Percentiles rank a stretch among this genome's conserved stretches.
phyloP scores from a whole-genome alignment of 2,113 vertebrate species.

The Theristicus caerulescens region DNA sequence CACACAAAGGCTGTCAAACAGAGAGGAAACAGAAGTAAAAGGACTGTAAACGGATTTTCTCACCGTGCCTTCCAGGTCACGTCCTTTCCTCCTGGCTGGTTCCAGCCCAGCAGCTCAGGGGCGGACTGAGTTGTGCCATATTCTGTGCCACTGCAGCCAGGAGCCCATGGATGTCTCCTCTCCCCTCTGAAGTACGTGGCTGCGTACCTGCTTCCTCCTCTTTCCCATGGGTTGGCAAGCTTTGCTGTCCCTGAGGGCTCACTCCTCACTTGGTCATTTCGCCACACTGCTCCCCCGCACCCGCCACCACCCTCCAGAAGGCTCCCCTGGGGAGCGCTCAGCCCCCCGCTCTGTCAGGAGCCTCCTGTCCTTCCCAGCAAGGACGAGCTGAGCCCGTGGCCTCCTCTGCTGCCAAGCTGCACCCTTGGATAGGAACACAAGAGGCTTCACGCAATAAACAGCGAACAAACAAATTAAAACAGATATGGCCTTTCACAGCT shows the following conservation, averaged over 20 bases:
- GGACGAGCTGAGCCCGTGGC: rapidly evolving
- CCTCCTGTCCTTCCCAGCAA: neutral
- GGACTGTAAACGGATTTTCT: neutral
- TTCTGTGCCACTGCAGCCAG: rapidly evolving
- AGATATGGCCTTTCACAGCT: neutral
- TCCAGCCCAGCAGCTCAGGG: neutral
- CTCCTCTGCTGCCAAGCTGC: neutral
- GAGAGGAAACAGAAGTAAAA: neutral
- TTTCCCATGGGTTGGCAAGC: neutral
- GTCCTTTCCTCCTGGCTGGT: neutral
- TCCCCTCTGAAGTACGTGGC: neutral
- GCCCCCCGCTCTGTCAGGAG: rapidly evolving
- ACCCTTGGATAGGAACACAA: neutral
- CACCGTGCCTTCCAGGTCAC: neutral
- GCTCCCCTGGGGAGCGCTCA: rapidly evolving
- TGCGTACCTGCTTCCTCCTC: neutral
- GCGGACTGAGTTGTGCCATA: neutral
- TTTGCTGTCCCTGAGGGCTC: neutral
- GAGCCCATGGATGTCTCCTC: rapidly evolving
- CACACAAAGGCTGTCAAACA: rapidly evolving
- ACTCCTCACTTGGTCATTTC: neutral
- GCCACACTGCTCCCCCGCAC: rapidly evolving
- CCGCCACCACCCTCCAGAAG: neutral
- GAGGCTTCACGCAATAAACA: rapidly evolving
- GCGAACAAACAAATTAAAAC: neutral